Evolutionary conservation across 2,113 vertebrate species (phyloP), one percentile per base, ranked within the genome.

Genomic region (Lethenteron reissneri): DNA sequence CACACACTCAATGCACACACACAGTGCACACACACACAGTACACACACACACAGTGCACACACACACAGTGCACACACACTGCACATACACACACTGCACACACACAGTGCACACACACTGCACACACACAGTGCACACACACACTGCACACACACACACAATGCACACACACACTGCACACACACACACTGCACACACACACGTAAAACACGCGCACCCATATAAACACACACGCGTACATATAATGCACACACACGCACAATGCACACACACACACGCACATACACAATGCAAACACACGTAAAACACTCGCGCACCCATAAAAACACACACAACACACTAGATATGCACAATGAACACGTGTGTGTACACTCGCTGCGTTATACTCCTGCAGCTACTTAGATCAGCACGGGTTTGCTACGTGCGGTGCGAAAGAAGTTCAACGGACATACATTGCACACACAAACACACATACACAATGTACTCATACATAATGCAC

Each of bases 21-120:
- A 5, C 60, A 64, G 8, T 19, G 17, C 4, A 64, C 60, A 64
- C 8, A 64, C 60, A 64, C 17, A 64, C 60, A 62, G 17, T 21
- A 4, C 60, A 3, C 60, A 64, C 60, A 4, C 60, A 64, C 60
- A 17, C 60, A 64, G 60, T 17, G 17, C 13, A 64, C 60, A 64
- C 60, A 64, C 60, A 64, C 60, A 64, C 60, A 64, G 17, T 64
- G 17, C 60, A 64, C 60, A 64, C 60, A 68, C 62, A 68, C 4
- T 21, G 62, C 15, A 8, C 62, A 68, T 9, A 68, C 62, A 10
- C 6, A 68, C 62, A 68, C 1, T 25, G 3, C 25, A 25, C 25
- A 25, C 25, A 25, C 25, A 25, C 25, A 25, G 25, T 25, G 25
- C 25, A 25, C 25, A 25, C 25, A 25, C 3, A 25, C 3, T 25